These are phyloP conservation scores for Leptinotarsa undecemlineata DNA, from an alignment of 1,140 invertebrate genomes.

Conservation along the genomic window DNA sequence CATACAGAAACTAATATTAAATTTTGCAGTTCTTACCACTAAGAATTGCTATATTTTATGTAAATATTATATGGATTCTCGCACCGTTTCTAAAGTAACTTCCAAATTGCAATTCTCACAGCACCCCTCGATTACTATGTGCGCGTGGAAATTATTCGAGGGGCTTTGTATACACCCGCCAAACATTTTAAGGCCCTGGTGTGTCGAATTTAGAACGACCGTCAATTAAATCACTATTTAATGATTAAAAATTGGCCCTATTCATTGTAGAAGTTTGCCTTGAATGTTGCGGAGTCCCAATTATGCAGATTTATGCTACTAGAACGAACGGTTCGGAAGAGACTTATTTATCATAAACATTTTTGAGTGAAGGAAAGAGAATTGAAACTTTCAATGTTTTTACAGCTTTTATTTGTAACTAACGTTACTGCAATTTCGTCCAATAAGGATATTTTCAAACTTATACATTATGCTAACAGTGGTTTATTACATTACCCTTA, in stretches of 20 bases:
- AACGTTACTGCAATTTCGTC: no score
- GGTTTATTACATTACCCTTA: not conserved
- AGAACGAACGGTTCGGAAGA: not conserved
- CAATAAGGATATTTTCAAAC: no score
- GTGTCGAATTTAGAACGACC: not conserved
- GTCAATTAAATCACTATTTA: slow-evolving; percentile 2
- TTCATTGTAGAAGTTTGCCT: not conserved
- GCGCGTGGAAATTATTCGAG: not conserved
- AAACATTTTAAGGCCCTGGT: not conserved
- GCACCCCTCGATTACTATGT: not conserved
- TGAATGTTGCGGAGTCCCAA: not conserved
- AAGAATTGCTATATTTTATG: no score
- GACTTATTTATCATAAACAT: not conserved
- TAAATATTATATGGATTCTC: no score
- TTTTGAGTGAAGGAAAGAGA: not conserved
- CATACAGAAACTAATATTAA: no score
- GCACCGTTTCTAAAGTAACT: no score
- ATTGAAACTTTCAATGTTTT: no score
- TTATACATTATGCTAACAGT: not conserved
- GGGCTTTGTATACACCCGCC: not conserved
- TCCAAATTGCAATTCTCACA: not conserved
- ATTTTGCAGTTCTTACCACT: no score
- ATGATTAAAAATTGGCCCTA: slow-evolving; percentile 8
- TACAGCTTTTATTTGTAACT: no score
- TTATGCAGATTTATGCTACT: slow-evolving; percentile 1